Conservation (phyloP, 2,888 invertebrate species). For the Crematogaster levior region DNA sequence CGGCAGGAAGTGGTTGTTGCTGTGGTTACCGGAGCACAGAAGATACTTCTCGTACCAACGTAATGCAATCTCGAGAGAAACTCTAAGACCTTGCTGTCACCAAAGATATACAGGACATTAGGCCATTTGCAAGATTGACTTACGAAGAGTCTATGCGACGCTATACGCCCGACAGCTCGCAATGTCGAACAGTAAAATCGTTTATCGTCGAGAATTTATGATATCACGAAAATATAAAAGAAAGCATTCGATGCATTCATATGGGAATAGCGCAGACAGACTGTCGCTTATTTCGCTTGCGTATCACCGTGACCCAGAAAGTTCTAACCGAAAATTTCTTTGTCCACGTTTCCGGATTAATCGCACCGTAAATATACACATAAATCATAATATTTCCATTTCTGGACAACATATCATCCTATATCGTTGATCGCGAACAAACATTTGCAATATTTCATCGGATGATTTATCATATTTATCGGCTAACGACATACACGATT, state of each 20-base stretch:
- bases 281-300: conserved; percentile 9
- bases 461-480: conserved; percentile 7
- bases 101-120: conserved; percentile 54
- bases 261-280: neutral
- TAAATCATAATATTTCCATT: conserved; percentile 45
- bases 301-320: conserved; percentile 45
- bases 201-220: conserved; percentile 4
- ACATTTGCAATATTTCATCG: conserved; percentile 18
- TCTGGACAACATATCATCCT: neutral
- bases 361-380: conserved; percentile 28
- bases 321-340: conserved; percentile 39
- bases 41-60: conserved; percentile 62
- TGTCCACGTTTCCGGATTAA: conserved; percentile 26
- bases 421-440: conserved; percentile 16
- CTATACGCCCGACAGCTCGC: neutral
- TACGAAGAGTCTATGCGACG: neutral
- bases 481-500: neutral
- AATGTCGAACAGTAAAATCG: conserved; percentile 3
- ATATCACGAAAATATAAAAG: neutral
- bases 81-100: conserved; percentile 53
- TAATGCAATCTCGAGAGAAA: conserved; percentile 60
- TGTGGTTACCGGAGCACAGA: conserved; percentile 62
- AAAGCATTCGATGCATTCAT: neutral
- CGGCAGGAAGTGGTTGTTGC: conserved; percentile 52
- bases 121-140: conserved; percentile 59